These are phyloP conservation scores for Drosophila cardini DNA, from an alignment of 1,140 invertebrate species.

Conservation along the genomic window DNA sequence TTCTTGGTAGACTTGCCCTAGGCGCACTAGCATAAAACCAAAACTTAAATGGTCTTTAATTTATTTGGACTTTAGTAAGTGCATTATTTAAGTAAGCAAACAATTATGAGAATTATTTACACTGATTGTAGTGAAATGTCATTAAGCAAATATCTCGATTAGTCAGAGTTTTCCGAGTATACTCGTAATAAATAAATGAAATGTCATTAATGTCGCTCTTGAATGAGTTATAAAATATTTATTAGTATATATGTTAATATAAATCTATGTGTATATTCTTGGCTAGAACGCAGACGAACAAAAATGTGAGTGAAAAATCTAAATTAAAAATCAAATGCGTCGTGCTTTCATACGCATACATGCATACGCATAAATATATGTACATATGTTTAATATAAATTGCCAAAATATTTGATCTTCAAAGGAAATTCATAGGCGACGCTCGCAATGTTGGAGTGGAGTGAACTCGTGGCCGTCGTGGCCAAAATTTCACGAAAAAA, in stretches of 20 bases:
- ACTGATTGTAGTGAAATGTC: no score
- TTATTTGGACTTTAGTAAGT: conserved; percentile 16
- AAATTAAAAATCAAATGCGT: conserved; percentile 64
- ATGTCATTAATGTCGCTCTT: conserved; percentile 8
- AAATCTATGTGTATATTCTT: conserved; percentile 4
- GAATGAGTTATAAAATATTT: conserved; percentile 51
- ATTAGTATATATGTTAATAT: conserved; percentile 6
- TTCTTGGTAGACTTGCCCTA: conserved; percentile 74
- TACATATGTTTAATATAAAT: conserved; percentile 20
- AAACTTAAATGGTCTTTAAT: conserved; percentile 7
- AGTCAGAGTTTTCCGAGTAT: conserved; percentile 17
- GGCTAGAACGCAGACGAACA: conserved; percentile 39
- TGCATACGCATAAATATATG: conserved; percentile 4
- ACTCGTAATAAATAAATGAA: conserved; percentile 15
- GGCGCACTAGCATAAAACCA: conserved; percentile 73
- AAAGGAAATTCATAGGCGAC: conserved; percentile 75
- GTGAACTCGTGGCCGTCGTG: conserved; percentile 75
- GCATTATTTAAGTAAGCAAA: no score
- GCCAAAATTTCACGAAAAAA: conserved; percentile 36
- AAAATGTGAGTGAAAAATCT: conserved; percentile 42
- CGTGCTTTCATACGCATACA: conserved; percentile 60
- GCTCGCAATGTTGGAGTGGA: conserved; percentile 57
- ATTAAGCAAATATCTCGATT: conserved; percentile 5
- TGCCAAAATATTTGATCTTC: conserved; percentile 62
- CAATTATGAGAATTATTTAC: no score